Base-by-base conservation (phyloP, 2,113 vertebrate species). In the Dipodomys ordii region DNA sequence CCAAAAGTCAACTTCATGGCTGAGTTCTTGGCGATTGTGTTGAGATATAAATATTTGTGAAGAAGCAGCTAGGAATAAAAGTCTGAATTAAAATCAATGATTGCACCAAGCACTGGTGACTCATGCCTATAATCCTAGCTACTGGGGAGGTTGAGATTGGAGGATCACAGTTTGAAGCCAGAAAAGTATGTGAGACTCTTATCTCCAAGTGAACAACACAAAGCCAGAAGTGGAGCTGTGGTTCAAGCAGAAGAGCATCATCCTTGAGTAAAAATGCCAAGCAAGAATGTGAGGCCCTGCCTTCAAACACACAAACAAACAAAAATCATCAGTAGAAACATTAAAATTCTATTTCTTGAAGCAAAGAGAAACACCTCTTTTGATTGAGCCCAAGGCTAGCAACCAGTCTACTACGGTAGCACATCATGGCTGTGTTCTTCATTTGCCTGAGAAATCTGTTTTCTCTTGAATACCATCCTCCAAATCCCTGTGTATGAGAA, bases 11-110 rank as follows among this genome's bases (percentile, higher is more conserved):
- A 89, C 71, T 77, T 91, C 92, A 82, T 94, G 76, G 90, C 64
- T 76, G 82, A 94, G 67, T 81, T 39, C 92, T 81, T 86, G 80
- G 73, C 79, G 80, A 64, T 96, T 94, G 85, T 96, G 65, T 39
- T 86, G 85, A 96, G 83, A 93, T 68, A 71, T 93, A 86, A 94
- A 95, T 88, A 76, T 92, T 93, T 92, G 88, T 93, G 79, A 96
- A 90, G 79, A 85, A 94, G 79, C 71, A 77, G 65, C 82, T 86
- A 93, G 85, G 62, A 96, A 72, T 20, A 82, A 83, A 95, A 85
- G 62, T 90, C 82, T 88, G 74, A 95, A 94, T 97, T 96, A 93
- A 90, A 92, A 92, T 96, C 85, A 97, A 94, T 95, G 53, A 57
- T 4, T 57, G 15, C 15, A 57, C 53, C 53, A 57, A 13, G 15